Base-by-base conservation (phyloP, 2,888 invertebrate genomes). In the Eurytoma adleriae region DNA sequence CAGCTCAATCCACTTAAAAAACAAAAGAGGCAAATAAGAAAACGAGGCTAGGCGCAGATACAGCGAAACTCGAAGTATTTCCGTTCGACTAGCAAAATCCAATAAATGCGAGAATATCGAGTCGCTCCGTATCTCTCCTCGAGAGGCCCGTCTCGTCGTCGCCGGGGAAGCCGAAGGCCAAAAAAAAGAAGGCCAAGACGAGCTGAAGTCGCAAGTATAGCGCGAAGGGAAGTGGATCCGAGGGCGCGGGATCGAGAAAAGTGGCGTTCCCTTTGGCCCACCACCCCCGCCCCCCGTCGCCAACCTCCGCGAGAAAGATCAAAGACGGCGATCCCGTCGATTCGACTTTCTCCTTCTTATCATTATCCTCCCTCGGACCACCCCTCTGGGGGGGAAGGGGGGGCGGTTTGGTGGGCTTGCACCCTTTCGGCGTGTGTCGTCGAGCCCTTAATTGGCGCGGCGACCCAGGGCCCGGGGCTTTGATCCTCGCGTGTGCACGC, bases 1-100 rank as follows among this genome's bases (percentile, higher is more conserved):
- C 67, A 50, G 50, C 20, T 18, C 50, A 18, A 67, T 50, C 13
- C 40, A 7, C 18, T n/a, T n/a, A 62, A 62, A 62, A 59, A 59
- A 27, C n/a, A 62, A 7, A 14, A 52, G 48, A 20, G 14, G 2
- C 2, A 4, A 5, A 18, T n/a, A 40, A 40, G 40, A 10, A 40
- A 13, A 20, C 18, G 30, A 7, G 16, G 71, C 18, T 1, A 12
- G 13, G 20, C 14, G 40, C 24, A 13, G 67, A 67, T 67, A 52
- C 64, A 82, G 81, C 78, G 67, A 78, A 80, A 80, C 78, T 79
- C 80, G 76, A 80, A 79, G 83, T 70, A 14, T 52, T 52, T 57
- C 18, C 75, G 68, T 57, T 68, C 52, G 75, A 75, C 67, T 75
- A 50, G 67, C 59, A 66, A 78, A 71, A 71, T 78, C 57, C 71